Base-by-base conservation (phyloP, 2,797 vertebrate species). In the Anguilla pacifica region DNA sequence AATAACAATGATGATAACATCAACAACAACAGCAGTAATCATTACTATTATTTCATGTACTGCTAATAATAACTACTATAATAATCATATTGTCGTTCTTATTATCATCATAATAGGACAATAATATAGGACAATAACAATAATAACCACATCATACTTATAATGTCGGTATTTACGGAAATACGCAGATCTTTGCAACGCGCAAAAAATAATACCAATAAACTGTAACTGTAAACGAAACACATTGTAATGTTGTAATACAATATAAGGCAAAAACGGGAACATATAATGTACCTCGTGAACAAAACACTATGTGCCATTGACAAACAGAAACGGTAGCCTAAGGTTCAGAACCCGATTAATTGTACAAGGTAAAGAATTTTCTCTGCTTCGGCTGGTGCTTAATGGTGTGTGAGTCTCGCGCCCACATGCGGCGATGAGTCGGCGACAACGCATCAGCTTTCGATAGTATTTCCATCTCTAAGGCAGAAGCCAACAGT, bases 381-480 rank as follows among this genome's bases (percentile, higher is more conserved):
- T 90, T 88, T 91, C 87, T 90, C 90, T 89, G 90, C 91, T 89
- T 89, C 91, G 84, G 88, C 88, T 92, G 84, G 86, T 83, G 91
- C 88, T 90, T 92, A 91, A 92, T 92, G 91, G 91, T 89, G 91
- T 92, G 90, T 91, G 90, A 90, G 89, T 87, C 86, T 89, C 72
- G 89, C 91, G 90, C 92, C 92, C 90, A 92, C 91, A 90, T 90
- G 70, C 67, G 53, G 86, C 87, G 85, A 89, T 86, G 77, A 74
- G 87, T 89, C 55, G 85, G 53, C 61, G 87, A 57, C 83, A 79
- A 86, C 86, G 90, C 89, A 72, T 86, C 67, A 91, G 88, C 86
- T 91, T 92, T 90, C 43, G 84, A 89, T 90, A 88, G 90, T 89
- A 89, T 81, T 88, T 89, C 67, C 67, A 53, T 77, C 83, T 13